Base-by-base conservation (phyloP, 1,140 invertebrate genomes). In the Lerema accius region DNA sequence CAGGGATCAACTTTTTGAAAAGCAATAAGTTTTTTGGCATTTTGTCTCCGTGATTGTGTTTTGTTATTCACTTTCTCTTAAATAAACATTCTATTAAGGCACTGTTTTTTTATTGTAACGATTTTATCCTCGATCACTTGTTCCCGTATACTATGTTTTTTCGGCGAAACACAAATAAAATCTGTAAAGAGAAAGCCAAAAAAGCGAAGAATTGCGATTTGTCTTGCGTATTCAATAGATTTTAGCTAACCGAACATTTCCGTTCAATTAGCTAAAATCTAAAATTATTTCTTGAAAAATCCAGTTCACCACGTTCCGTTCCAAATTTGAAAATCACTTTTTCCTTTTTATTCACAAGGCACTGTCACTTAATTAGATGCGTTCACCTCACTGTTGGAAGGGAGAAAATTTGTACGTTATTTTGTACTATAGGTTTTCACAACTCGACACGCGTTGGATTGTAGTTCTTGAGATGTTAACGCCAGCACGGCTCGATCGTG, bases 341-440 rank as follows among this genome's bases (percentile, higher is more conserved):
- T 37, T 53, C 16, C 35, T 40, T 19, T 53, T 53, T 23, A 13
- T 37, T 71, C 68, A 69, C 56, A 80, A 80, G 80, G 77, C 85
- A 86, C 84, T 83, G 78, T 80, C 85, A 88, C 82, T 78, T 59
- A 71, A 68, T 66, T 63, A 75, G 63, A 78, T 74, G 63, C 68
- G 76, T 76, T 84, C 84, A 86, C 84, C 78, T 85, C 86, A 89
- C 84, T 78, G 55, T 63, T 74, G 73, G 61, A 65, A 69, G 63
- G 49, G 50, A 76, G 80, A 86, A 89, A 85, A 83, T 90, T 90
- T 88, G 88, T 89, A 90, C 88, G 84, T 75, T 76, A 71, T 59
- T 87, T 90, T 90, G 88, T 90, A 90, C 88, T 90, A 85, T 90
- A 70, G 77, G 80, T 90, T 85, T 83, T 76, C 82, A 86, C 84